Percentiles rank a stretch among this genome's conserved stretches.
phyloP scores from a whole-genome alignment of 2,113 vertebrate genomes.

The Trichomycterus rosablanca region DNA sequence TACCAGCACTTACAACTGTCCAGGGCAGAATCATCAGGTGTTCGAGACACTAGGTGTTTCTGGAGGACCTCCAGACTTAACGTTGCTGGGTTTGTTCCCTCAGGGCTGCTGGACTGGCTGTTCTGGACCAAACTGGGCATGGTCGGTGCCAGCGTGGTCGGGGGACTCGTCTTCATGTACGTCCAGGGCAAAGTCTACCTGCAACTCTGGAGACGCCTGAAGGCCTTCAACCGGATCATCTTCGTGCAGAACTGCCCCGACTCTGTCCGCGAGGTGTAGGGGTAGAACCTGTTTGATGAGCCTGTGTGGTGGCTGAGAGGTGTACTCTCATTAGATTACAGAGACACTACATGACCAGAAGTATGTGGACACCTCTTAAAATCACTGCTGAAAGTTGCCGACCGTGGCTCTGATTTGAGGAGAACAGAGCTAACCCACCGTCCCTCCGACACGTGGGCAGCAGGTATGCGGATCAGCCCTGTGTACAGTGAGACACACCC shows the following conservation, averaged over 20 bases:
- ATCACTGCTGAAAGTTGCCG: no score
- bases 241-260: constrained; percentile 97
- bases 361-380: no score
- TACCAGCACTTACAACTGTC: no score
- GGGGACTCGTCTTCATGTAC: constrained; percentile 96
- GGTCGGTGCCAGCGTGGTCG: constrained; percentile 85
- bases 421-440: no score
- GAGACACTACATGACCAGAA: no score
- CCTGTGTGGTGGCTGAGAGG: not conserved
- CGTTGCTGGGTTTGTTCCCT: constrained; percentile 21
- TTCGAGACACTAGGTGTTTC: no score
- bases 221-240: constrained; percentile 96
- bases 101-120: constrained; percentile 92
- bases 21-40: no score
- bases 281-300: constrained; percentile 76
- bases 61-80: constrained; percentile 9
- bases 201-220: constrained; percentile 91
- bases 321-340: no score
- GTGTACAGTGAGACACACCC: no score
- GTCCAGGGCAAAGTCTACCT: constrained; percentile 95
- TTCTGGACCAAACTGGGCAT: constrained; percentile 97
- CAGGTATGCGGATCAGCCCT: no score
- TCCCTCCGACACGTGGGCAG: no score
- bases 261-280: constrained; percentile 72
- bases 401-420: no score